Evolutionary conservation across 2,797 vertebrate genomes (phyloP), one percentile per base, ranked within the genome.

Genomic region (Salarias fasciatus): DNA sequence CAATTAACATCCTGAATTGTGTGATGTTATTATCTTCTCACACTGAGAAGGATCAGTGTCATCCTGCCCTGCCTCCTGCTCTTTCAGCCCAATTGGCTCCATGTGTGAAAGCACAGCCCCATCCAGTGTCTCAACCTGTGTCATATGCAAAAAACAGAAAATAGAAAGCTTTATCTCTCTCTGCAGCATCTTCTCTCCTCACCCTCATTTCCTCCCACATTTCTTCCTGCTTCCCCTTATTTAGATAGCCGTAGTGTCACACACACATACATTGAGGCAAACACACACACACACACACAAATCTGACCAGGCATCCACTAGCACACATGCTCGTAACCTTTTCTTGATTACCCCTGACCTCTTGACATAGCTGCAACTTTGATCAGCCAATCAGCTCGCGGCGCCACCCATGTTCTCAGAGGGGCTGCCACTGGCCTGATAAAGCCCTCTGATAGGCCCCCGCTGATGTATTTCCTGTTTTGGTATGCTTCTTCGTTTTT

Each of bases 381-480:
- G 86, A 92, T 92, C 89, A 73, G 74, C 85, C 83, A 85, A 66
- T 89, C 81, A 79, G 75, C 66, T 68, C 72, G n/a, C 9, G 77
- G 88, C 83, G 63, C 88, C 90, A 85, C 89, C 88, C 85, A 85
- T 81, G 72, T 89, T 86, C 84, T 86, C 81, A 77, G 78, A 30
- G n/a, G 80, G 69, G 76, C 77, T 82, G 81, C 80, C 71, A 72
- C 82, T 70, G 72, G 81, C 70, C 75, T 88, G 89, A 91, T 91
- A 86, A 89, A 82, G 83, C 75, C 75, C 66, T 83, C 74, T 78
- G 89, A 92, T 90, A 89, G 82, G 77, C 74, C 80, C 70, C 84
- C 80, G 79, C 81, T 91, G 86, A 86, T 91, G 89, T 79, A 90
- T 91, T 93, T 93, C 91, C 89, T 92, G 89, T 93, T 92, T 89